Conservation (phyloP, 2,113 vertebrate species). For the Oceanodroma tethys region DNA sequence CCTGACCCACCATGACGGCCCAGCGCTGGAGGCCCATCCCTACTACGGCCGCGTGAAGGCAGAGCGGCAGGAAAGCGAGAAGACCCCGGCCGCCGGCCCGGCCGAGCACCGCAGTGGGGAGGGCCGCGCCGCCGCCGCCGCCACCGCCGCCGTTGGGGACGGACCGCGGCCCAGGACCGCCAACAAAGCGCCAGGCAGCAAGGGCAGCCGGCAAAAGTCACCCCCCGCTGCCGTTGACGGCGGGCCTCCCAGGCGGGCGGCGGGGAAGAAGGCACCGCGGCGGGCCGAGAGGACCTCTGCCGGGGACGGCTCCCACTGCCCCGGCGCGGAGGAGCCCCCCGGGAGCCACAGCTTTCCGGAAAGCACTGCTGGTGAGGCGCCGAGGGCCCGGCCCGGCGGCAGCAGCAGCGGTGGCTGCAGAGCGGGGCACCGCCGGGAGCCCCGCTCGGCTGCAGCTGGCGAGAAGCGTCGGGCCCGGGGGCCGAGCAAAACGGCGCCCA, state of each 20-base stretch:
- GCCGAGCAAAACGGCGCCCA: slow-evolving; percentile 66
- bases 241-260: slow-evolving; percentile 53
- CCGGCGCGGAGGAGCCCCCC: slow-evolving; percentile 47
- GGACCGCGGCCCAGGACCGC: slow-evolving; percentile 72
- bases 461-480: slow-evolving; percentile 74
- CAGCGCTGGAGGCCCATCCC: slow-evolving; percentile 52
- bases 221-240: slow-evolving; percentile 70
- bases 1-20: slow-evolving; percentile 73
- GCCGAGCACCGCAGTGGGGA: slow-evolving; percentile 71
- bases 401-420: slow-evolving; percentile 7
- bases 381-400: slow-evolving; percentile 61
- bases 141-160: slow-evolving; percentile 59
- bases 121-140: neutral
- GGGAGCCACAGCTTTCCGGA: slow-evolving; percentile 50
- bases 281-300: slow-evolving; percentile 60
- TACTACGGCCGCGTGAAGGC: slow-evolving; percentile 60
- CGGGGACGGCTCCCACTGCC: slow-evolving; percentile 55
- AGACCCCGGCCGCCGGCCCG: slow-evolving; percentile 69
- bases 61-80: slow-evolving; percentile 66
- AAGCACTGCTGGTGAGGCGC: slow-evolving; percentile 4
- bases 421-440: slow-evolving; percentile 57
- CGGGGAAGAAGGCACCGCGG: slow-evolving; percentile 67
- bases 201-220: slow-evolving; percentile 77
- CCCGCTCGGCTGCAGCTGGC: neutral
- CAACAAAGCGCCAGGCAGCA: slow-evolving; percentile 73